Conservation (phyloP, 2,113 vertebrate species). For the Poecile atricapillus region DNA sequence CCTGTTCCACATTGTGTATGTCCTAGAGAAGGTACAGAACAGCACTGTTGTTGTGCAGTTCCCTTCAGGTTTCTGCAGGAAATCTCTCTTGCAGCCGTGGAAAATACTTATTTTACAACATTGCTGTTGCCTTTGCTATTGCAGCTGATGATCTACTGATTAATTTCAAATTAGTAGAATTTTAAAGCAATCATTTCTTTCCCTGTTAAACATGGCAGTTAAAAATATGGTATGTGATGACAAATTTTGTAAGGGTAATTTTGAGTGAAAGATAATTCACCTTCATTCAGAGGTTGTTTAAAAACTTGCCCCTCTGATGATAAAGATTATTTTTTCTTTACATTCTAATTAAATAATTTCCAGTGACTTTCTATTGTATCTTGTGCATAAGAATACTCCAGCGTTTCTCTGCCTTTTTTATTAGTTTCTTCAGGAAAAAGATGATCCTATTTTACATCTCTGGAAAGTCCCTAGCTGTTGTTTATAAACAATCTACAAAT, state of each 20-base stretch:
- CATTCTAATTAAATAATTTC: not conserved
- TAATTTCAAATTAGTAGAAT: not conserved
- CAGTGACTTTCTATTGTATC: not conserved
- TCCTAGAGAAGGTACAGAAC: not conserved
- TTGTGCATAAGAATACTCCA: not conserved
- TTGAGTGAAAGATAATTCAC: not conserved
- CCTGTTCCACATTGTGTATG: not conserved
- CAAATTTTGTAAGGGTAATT: not conserved
- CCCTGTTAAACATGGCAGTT: not conserved
- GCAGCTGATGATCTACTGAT: not conserved
- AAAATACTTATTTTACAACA: not conserved
- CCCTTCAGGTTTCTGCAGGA: not conserved
- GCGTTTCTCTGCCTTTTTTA: not conserved
- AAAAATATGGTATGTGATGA: not conserved
- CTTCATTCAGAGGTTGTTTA: not conserved
- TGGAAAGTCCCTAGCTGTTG: not conserved
- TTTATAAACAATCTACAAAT: not conserved
- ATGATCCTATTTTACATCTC: not conserved
- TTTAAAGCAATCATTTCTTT: not conserved
- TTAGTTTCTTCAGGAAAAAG: not conserved
- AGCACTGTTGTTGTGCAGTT: fast-evolving
- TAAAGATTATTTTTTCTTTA: not conserved
- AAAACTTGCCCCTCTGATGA: not conserved
- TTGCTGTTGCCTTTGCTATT: not conserved
- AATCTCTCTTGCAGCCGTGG: not conserved